These are phyloP conservation scores for Meandrina meandrites DNA, from an alignment of 92 coral and sea anemone species.

Conservation along the genomic window DNA sequence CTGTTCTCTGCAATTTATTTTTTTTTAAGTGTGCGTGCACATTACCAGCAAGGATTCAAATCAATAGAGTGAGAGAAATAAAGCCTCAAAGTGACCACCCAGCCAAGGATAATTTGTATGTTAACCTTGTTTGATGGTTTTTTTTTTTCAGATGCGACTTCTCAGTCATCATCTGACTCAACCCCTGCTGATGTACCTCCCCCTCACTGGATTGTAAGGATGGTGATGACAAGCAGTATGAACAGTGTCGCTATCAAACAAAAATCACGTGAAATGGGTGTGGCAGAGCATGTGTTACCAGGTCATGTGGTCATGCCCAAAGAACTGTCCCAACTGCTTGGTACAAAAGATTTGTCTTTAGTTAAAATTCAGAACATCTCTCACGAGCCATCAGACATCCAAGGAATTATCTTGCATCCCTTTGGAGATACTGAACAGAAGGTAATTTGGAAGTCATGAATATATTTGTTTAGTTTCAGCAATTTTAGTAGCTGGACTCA, in stretches of 20 bases:
- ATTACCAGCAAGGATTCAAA: not conserved
- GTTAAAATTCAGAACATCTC: slow-evolving; percentile 57
- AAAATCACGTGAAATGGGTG: slow-evolving; percentile 7
- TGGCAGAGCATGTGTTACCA: slow-evolving; percentile 51
- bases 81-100: not conserved
- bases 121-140: not conserved
- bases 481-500: not conserved
- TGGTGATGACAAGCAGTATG: slow-evolving; percentile 36
- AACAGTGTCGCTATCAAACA: not conserved
- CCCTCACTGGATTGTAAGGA: slow-evolving; percentile 24
- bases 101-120: not conserved
- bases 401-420: slow-evolving; percentile 89
- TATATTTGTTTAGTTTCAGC: not conserved
- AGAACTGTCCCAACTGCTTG: slow-evolving; percentile 65
- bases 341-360: slow-evolving; percentile 60
- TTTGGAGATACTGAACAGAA: slow-evolving; percentile 48
- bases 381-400: slow-evolving; percentile 58
- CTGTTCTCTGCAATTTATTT: too few species aligned
- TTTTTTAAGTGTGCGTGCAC: too few species aligned
- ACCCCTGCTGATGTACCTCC: not conserved
- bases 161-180: not conserved
- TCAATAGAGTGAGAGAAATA: not conserved
- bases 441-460: slow-evolving; percentile 37
- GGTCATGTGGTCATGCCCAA: slow-evolving; percentile 58
- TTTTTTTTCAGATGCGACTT: not conserved